A percentile compares a stretch with the other conserved stretches of the same genome.
Evolutionary conservation across 2,113 vertebrate species (phyloP).

Genomic region (Mustelus asterias): DNA sequence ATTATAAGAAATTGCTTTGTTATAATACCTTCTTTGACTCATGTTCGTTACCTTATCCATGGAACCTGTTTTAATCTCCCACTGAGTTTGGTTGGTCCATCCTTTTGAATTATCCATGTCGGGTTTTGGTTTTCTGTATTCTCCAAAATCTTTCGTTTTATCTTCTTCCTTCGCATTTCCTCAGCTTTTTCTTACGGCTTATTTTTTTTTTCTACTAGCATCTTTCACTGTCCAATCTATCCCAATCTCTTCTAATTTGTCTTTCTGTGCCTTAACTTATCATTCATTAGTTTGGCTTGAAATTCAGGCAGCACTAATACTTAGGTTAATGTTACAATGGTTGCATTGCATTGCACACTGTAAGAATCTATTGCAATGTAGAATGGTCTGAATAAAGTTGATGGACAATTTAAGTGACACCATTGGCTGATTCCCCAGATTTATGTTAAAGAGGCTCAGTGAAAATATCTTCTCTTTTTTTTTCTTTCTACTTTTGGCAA

Average conservation of each 20-base stretch:
- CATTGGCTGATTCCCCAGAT: background rate
- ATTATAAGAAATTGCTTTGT: background rate
- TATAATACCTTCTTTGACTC: background rate
- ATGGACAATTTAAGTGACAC: background rate
- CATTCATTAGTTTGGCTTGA: background rate
- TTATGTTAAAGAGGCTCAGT: background rate
- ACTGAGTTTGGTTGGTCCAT: conserved; percentile 56
- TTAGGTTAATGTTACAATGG: background rate
- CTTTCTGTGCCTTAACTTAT: background rate
- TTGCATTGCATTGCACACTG: background rate
- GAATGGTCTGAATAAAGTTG: background rate
- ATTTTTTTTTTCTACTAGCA: background rate
- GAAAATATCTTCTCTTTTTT: background rate
- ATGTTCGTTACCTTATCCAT: background rate
- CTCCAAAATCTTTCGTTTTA: background rate
- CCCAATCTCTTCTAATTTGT: background rate
- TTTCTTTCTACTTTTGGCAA: background rate
- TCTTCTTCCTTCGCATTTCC: background rate
- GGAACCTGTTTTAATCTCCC: conserved; percentile 52
- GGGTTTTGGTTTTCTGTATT: background rate
- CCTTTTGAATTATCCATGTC: conserved; percentile 27
- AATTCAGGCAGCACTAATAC: background rate
- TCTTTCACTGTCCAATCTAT: background rate
- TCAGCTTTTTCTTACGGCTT: background rate
- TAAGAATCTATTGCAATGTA: background rate